Percentiles rank a stretch among this genome's conserved stretches.
Evolutionary conservation across 2,797 vertebrate species (phyloP).

Genomic region (Pteronotus mesoamericanus): DNA sequence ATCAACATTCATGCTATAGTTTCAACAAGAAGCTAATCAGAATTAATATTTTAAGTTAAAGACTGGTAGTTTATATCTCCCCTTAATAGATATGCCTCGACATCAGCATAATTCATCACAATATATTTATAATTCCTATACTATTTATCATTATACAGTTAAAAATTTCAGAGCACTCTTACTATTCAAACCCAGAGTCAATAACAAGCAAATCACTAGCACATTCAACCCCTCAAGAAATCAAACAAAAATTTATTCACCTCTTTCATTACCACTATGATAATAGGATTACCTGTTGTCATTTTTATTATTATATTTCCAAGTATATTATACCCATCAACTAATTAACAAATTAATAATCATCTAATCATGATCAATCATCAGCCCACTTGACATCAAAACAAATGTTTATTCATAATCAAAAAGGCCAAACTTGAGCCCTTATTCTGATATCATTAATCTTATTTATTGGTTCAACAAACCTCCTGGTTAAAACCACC

Average conservation of each 20-base stretch:
- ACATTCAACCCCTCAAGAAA: not conserved
- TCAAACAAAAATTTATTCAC: not conserved
- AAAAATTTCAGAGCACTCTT: not conserved
- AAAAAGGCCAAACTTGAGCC: not conserved
- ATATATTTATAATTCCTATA: not conserved
- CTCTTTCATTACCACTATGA: not conserved
- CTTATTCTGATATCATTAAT: not conserved
- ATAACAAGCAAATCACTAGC: not conserved
- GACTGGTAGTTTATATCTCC: not conserved
- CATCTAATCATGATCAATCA: rapidly evolving
- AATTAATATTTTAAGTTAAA: not conserved
- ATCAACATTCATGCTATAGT: not conserved
- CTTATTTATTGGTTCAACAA: not conserved
- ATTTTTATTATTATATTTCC: not conserved
- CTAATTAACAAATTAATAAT: rapidly evolving
- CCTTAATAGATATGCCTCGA: not conserved
- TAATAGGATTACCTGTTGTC: not conserved
- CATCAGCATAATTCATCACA: not conserved
- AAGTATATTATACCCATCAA: not conserved
- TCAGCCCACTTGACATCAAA: not conserved
- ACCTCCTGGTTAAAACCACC: not conserved
- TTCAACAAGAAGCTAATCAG: not conserved
- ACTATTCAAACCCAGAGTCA: not conserved
- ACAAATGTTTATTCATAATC: not conserved
- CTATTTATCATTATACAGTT: not conserved